These are phyloP conservation scores for Dasysyrphus albostriatus DNA, from an alignment of 2,888 invertebrate species.

Conservation along the genomic window DNA sequence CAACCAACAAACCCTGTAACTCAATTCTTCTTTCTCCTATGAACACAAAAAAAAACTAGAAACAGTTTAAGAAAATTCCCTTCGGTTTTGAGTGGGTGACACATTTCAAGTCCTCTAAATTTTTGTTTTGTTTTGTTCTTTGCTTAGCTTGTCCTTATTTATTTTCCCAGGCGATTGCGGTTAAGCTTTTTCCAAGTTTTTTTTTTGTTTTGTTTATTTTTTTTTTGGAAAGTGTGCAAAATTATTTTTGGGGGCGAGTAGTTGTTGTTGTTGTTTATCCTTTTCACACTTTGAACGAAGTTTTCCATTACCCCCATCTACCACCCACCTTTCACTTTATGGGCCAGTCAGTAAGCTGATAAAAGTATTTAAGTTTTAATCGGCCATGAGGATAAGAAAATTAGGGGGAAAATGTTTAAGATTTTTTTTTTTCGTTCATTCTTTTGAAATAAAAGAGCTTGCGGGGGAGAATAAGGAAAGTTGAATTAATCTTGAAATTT, in stretches of 20 bases:
- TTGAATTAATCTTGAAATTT: constrained; percentile 36
- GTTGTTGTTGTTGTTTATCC: constrained; percentile 45
- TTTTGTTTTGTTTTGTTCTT: constrained; percentile 35
- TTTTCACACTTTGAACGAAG: constrained; percentile 56
- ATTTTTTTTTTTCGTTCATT: not conserved
- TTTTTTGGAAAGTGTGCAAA: constrained; percentile 52
- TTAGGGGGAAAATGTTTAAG: constrained; percentile 24
- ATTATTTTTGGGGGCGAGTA: constrained; percentile 35
- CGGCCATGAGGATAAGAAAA: constrained; percentile 50
- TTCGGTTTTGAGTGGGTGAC: constrained; percentile 55
- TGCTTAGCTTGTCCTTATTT: constrained; percentile 16
- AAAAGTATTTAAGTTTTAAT: constrained; percentile 70
- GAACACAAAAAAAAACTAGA: not conserved
- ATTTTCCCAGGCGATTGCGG: constrained; percentile 53
- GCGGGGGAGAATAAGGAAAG: not conserved
- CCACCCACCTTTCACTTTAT: constrained; percentile 2
- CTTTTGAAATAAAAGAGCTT: not conserved
- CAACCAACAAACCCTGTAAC: constrained; percentile 47
- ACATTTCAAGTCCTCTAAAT: constrained; percentile 37
- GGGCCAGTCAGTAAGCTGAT: constrained; percentile 36
- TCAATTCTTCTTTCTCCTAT: constrained; percentile 37
- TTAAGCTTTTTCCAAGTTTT: constrained; percentile 36
- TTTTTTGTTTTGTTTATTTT: not conserved
- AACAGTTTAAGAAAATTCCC: constrained; percentile 35
- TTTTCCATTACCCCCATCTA: constrained; percentile 13